A percentile compares a stretch with the other conserved stretches of the same genome.
These are phyloP conservation scores for Suillia variegata DNA, from an alignment of 2,888 invertebrate species.

Conservation along the genomic window DNA sequence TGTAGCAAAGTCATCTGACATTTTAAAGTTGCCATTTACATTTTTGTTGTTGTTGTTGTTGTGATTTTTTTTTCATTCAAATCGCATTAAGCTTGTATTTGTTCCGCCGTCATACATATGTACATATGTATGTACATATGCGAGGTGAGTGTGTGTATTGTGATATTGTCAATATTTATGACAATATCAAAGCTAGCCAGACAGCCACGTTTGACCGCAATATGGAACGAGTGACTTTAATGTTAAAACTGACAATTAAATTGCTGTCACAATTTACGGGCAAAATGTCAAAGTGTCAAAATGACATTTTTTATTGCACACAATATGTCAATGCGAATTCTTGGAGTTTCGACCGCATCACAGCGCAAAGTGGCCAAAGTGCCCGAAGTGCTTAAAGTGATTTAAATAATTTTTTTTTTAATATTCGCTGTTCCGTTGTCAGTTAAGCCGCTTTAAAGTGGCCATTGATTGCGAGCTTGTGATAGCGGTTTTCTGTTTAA, in stretches of 20 bases:
- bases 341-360: background rate
- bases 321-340: slow-evolving; percentile 24
- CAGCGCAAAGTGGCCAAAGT: too few species aligned
- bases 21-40: slow-evolving; percentile 32
- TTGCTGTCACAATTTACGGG: slow-evolving; percentile 38
- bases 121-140: background rate
- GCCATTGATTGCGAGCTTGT: too few species aligned
- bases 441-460: too few species aligned
- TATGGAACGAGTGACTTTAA: background rate
- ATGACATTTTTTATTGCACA: slow-evolving; percentile 38
- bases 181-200: slow-evolving; percentile 31
- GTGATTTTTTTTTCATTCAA: background rate
- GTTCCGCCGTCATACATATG: too few species aligned
- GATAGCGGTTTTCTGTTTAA: too few species aligned
- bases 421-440: too few species aligned
- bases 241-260: slow-evolving; percentile 33
- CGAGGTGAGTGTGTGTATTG: background rate
- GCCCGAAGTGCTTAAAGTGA: too few species aligned
- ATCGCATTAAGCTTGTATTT: background rate
- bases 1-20: slow-evolving; percentile 31
- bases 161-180: slow-evolving; percentile 34
- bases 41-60: background rate
- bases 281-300: slow-evolving; percentile 39
- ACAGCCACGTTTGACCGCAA: slow-evolving; percentile 23
- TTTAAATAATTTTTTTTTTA: too few species aligned